Conservation (phyloP, 2,888 invertebrate genomes). For the Euproctis similis region DNA sequence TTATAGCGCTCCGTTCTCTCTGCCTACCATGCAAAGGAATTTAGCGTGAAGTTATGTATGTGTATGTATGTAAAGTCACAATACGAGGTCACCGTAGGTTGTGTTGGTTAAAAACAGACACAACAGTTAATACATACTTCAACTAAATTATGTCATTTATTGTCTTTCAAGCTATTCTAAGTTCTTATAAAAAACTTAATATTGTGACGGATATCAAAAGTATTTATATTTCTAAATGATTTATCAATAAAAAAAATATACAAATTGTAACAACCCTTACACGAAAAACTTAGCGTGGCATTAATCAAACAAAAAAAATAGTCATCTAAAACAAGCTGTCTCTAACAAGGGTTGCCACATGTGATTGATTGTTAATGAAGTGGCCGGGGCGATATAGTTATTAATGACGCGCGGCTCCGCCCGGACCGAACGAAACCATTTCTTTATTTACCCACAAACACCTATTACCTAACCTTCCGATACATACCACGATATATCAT, state of each 20-base stretch:
- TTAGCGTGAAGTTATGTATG: no score
- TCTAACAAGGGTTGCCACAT: constrained; percentile 40
- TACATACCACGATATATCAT: constrained; percentile 61
- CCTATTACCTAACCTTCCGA: constrained; percentile 59
- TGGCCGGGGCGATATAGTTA: constrained; percentile 65
- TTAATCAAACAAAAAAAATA: constrained; percentile 22
- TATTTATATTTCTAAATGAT: no score
- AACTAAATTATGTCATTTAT: no score
- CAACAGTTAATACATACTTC: no score
- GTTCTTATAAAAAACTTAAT: no score
- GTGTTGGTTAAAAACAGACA: no score
- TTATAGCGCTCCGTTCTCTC: no score
- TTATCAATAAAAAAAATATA: background rate
- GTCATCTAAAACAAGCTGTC: constrained; percentile 38
- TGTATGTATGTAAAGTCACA: no score
- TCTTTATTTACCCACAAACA: constrained; percentile 67
- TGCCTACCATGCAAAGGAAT: no score
- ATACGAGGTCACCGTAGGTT: no score
- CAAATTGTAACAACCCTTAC: constrained; percentile 2
- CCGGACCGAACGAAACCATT: constrained; percentile 37
- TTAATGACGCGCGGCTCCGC: constrained; percentile 62
- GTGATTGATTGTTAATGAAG: constrained; percentile 74
- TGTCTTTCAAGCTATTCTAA: no score
- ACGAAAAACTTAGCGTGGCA: constrained; percentile 12
- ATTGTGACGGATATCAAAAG: no score